Base-by-base conservation (phyloP, 2,797 vertebrate genomes). In the Notolepis coatsorum region DNA sequence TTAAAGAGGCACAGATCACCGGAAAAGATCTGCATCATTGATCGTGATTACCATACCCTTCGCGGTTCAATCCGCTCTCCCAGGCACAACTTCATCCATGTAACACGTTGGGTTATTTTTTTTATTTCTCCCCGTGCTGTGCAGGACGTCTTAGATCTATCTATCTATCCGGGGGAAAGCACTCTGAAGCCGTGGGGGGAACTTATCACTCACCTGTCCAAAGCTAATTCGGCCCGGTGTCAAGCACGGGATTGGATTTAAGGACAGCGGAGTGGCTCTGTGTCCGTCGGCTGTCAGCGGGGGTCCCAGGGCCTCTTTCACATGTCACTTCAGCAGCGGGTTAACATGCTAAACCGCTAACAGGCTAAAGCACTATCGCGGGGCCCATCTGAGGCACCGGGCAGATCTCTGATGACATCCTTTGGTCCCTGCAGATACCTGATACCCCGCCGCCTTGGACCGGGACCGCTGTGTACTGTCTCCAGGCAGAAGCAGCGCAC, bases 221-320 rank as follows among this genome's bases (percentile, higher is more conserved):
- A 79, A 89, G 88, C 75, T 91, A 91, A 92, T 91, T 87, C 85
- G 13, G 23, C 68, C 61, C 35, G 18, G 81, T 92, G 89, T 92
- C 89, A 90, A 89, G 86, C 87, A 88, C 53, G 57, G 75, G 85
- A 89, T 90, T 90, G 86, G 89, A 92, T 90, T 87, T 78, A 80
- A 88, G 82, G 83, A 84, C 71, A 50, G 71, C 65, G 68, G 75
- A 68, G 81, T 84, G 72, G 65, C 45, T 45, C 52, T n/a, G 10
- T 73, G 79, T 84, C 86, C 70, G 72, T 77, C 81, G 79, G 81
- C 81, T 85, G 89, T 88, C 88, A 86, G 78, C 77, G 24, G 74
- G 80, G 74, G 80, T 86, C 87, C 82, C 84, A 62, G 81, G 69
- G 84, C 81, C 87, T 84, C 78, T 85, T 78, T 80, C 63, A 57